A percentile compares a stretch with the other conserved stretches of the same genome.
phyloP scores from a whole-genome alignment of 2,888 invertebrate species.

The Coecobrya sp. region DNA sequence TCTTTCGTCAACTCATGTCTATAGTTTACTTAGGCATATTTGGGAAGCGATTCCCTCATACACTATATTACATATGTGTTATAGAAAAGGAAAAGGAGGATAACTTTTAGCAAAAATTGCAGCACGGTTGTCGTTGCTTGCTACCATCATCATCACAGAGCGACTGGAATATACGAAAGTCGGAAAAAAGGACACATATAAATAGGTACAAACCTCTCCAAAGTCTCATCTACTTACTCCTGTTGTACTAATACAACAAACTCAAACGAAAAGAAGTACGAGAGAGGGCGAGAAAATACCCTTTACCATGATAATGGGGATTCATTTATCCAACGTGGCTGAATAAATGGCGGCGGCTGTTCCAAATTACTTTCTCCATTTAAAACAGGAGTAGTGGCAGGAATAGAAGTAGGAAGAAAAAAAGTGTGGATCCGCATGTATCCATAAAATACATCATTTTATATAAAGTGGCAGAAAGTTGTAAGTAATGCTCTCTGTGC shows the following conservation, averaged over 20 bases:
- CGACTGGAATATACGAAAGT: not conserved
- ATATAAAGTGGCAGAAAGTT: conserved; percentile 58
- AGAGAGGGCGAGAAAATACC: conserved; percentile 59
- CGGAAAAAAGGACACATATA: conserved; percentile 14
- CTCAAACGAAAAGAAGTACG: conserved; percentile 19
- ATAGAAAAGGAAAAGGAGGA: not conserved
- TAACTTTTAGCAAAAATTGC: conserved; percentile 20
- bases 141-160: conserved; percentile 6
- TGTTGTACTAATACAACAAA: conserved; percentile 39
- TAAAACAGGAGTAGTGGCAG: conserved; percentile 62
- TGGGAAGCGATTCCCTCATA: not conserved
- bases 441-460: conserved; percentile 72
- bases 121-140: not conserved
- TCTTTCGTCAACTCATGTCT: conserved; percentile 46
- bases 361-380: conserved; percentile 78
- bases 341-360: conserved; percentile 75
- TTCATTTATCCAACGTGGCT: conserved; percentile 77
- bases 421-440: conserved; percentile 56
- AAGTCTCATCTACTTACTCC: conserved; percentile 43
- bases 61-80: not conserved
- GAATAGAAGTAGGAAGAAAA: conserved; percentile 56
- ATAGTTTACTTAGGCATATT: not conserved
- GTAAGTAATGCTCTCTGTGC: conserved; percentile 37
- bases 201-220: conserved; percentile 27
- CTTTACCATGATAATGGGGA: conserved; percentile 74